Evolutionary conservation across 1,140 invertebrate genomes (phyloP), one percentile per base, ranked within the genome.

Genomic region (Hormaphis cornu): DNA sequence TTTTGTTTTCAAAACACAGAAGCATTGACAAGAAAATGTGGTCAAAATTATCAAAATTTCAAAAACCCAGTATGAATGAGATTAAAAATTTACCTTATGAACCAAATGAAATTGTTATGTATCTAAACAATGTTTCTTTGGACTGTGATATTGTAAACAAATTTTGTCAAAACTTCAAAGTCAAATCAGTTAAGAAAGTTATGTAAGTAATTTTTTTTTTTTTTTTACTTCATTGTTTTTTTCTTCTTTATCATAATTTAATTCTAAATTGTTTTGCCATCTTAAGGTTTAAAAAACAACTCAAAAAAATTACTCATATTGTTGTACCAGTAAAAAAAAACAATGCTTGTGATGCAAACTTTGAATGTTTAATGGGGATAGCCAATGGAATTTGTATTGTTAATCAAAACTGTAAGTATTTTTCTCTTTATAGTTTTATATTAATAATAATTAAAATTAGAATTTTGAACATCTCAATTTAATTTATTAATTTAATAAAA

Each of bases 371-470:
- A 30, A 35, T 9, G 33, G 44, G 28, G 9, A 66, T 66, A 33
- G 61, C 61, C 4, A 66, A 66, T 66, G 61, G 61, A 35, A 22
- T 66, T 5, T 66, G 22, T 48, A 66, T 66, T 12, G 20, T 66
- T 10, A 30, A 66, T 16, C 1, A 35, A 66, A 66, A 50, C 16
- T 66, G 61, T 66, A 48, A 66, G 61, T 50, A 63, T 46, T 37
- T 37, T n/a, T n/a, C n/a, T n/a, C n/a, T n/a, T n/a, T n/a, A n/a
- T n/a, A n/a, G n/a, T n/a, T n/a, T n/a, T n/a, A n/a, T n/a, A n/a
- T n/a, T n/a, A n/a, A n/a, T n/a, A n/a, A n/a, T n/a, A n/a, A n/a
- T n/a, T n/a, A n/a, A n/a, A n/a, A n/a, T n/a, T n/a, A n/a, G n/a
- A n/a, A n/a, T n/a, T n/a, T n/a, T n/a, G n/a, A n/a, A n/a, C n/a